phyloP scores from a whole-genome alignment of 2,888 invertebrate species.

The Chydorus sphaericus region DNA sequence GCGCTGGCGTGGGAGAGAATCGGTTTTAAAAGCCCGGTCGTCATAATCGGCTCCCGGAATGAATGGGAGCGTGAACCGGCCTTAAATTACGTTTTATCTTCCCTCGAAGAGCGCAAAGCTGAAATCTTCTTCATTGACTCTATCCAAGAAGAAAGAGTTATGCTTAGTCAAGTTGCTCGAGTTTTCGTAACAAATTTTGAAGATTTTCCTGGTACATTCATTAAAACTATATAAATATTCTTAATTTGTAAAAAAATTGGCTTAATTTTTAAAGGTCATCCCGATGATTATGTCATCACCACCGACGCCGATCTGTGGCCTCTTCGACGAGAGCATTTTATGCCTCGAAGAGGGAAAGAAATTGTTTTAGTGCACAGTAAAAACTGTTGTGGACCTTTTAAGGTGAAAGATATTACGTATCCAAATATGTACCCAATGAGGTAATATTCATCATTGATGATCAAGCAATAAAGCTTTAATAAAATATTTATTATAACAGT shows the following conservation, averaged over 20 bases:
- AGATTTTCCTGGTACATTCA: background rate
- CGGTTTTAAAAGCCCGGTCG: background rate
- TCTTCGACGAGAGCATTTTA: background rate
- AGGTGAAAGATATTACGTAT: background rate
- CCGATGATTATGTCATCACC: background rate
- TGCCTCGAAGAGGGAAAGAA: background rate
- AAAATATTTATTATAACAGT: no score
- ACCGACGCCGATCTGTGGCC: constrained; percentile 8
- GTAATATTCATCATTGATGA: no score
- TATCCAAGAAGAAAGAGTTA: background rate
- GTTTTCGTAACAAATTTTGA: constrained; percentile 2
- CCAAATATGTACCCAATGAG: no score
- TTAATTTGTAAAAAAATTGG: no score
- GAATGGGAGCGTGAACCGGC: constrained; percentile 6
- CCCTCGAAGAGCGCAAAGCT: background rate
- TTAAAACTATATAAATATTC: no score
- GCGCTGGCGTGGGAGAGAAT: constrained; percentile 6
- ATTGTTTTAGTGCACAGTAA: background rate
- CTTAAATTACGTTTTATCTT: background rate
- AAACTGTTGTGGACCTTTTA: background rate
- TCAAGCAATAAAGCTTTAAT: no score
- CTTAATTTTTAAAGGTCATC: no score
- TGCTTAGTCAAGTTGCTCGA: constrained; percentile 1
- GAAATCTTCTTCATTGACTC: background rate
- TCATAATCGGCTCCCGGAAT: background rate